Base-by-base conservation (phyloP, 2,113 vertebrate species). In the Solea solea region DNA sequence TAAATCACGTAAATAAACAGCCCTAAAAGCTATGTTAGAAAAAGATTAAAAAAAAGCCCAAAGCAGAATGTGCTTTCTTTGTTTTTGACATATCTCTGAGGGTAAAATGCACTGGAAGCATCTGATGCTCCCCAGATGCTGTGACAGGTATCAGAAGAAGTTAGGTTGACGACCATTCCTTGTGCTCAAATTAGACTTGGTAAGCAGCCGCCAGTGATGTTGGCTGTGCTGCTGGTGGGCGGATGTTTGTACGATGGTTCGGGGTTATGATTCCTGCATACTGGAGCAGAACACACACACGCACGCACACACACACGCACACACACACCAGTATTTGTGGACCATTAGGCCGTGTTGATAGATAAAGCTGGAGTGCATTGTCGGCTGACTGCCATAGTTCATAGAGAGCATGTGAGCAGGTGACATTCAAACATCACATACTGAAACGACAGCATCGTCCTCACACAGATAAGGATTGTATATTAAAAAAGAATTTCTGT, bases 151-250 rank as follows among this genome's bases (percentile, higher is more conserved):
- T 76, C 76, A 74, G 52, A 51, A 72, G 63, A 66, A 3, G 46
- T 79, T 87, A 84, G 67, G 59, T 46, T 83, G 80, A 85, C 64
- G 78, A 68, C 64, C 42, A 39, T 84, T 80, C 61, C 72, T 76
- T 66, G 63, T 69, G 74, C 64, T 68, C 53, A 58, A 80, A 71
- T 82, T 65, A 80, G 72, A 73, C 62, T 68, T 63, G 62, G 80
- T 51, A 55, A 77, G 56, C 62, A 84, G 83, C 76, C 66, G 57
- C 44, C 58, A 62, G 12, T 45, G 50, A 64, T 66, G 71, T 72
- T 68, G 64, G 76, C n/a, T n/a, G 16, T 48, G 49, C 62, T 14
- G 14, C 64, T 68, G 49, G 57, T 76, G 49, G 41, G 60, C 52
- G 61, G 14, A 76, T 51, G 28, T 0, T 21, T 0, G 27, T 14